Evolutionary conservation across 2,797 vertebrate species (phyloP).

Genomic region (Geotrypetes seraphini): DNA sequence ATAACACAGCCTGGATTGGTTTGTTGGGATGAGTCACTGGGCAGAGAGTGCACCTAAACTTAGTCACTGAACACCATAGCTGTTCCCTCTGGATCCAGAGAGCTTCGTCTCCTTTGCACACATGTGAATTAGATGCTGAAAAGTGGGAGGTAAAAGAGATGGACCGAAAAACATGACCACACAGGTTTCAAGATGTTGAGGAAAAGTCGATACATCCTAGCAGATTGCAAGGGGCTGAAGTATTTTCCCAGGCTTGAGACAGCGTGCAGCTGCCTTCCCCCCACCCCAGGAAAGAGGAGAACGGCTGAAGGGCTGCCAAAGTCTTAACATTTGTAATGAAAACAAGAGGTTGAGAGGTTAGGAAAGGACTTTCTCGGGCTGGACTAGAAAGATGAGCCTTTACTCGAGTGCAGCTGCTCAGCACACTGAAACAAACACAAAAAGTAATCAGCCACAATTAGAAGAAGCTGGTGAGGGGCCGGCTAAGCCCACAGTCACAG

Average conservation of each 20-base stretch:
- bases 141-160: not conserved
- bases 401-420: constrained; percentile 34
- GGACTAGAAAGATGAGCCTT: constrained; percentile 37
- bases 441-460: constrained; percentile 6
- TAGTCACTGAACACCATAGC: too few relatives aligned
- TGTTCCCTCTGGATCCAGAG: too few relatives aligned
- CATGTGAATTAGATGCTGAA: too few relatives aligned
- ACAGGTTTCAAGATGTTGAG: constrained; percentile 45
- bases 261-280: constrained; percentile 65
- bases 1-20: too few relatives aligned
- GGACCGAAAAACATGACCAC: constrained; percentile 9
- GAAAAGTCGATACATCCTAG: constrained; percentile 13
- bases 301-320: constrained; percentile 57
- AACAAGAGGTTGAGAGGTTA: constrained; percentile 37
- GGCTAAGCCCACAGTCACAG: not conserved
- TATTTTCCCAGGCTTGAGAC: constrained; percentile 74
- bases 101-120: too few relatives aligned
- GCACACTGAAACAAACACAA: constrained; percentile 8
- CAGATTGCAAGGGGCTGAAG: constrained; percentile 6
- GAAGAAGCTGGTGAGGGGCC: constrained; percentile 3
- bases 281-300: constrained; percentile 39
- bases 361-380: constrained; percentile 11
- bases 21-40: too few relatives aligned
- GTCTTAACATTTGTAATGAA: constrained; percentile 53
- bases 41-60: too few relatives aligned